Evolutionary conservation across 1,140 invertebrate species (phyloP), one percentile per base, ranked within the genome.

Genomic region (Pachypeltis micranthus): DNA sequence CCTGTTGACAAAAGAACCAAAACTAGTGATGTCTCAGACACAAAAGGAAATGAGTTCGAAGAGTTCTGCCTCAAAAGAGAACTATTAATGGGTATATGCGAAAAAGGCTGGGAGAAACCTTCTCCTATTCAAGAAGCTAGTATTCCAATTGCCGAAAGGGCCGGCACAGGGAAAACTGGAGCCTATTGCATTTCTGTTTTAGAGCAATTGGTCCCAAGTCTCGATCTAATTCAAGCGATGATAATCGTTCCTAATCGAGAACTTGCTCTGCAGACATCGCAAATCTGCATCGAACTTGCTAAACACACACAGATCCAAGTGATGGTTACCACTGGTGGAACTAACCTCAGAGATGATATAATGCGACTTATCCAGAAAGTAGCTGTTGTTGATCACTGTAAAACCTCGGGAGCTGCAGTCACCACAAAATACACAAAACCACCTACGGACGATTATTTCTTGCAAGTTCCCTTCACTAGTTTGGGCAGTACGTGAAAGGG

Each of bases 71-170:
- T 99, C 63, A 96, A 95, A 77, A 81, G 96, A 71, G 92, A 97
- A 78, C 80, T 99, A 69, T 79, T 99, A 63, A 99, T 99, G 96
- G 97, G 96, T 67, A 98, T 99, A 73, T 99, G 98, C 77, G 97
- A 99, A 76, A 99, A 99, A 79, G 97, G 97, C 55, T 99, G 96
- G 97, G 97, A 99, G 74, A 93, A 93, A 75, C 97, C 97, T 57
- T 98, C 93, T 67, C 97, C 97, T 24, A 99, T 99, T 80, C 97
- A 99, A 82, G 94, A 97, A 83, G 92, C 93, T 70, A 94, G 93
- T 74, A 99, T 99, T 79, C 96, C 96, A 63, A 93, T 98, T 74
- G 95, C 96, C 65, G 97, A 96, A 59, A 83, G 97, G 75, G 97
- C 97, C 63, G 97, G 97, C 65, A 99, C 96, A 67, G 97, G 97